Evolutionary conservation across 2,888 invertebrate species (phyloP).

Genomic region (Drosophila demipolita): DNA sequence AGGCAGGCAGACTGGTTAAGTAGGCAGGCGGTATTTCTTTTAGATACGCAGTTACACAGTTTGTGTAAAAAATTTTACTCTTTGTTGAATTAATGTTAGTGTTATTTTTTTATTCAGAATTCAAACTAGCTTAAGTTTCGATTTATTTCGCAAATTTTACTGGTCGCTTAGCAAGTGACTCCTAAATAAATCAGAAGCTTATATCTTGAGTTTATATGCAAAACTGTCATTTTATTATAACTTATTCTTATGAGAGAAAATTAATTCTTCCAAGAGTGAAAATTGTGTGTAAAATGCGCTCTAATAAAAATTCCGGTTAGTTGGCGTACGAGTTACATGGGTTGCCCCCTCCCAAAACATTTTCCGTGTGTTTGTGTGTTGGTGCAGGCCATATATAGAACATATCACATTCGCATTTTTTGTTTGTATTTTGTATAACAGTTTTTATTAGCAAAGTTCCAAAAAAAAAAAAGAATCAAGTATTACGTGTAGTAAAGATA

Average conservation of each 20-base stretch:
- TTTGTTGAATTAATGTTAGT: neutral
- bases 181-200: neutral
- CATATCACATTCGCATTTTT: slow-evolving; percentile 50
- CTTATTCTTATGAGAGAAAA: neutral
- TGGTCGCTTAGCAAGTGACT: neutral
- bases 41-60: slow-evolving; percentile 1
- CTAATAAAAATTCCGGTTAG: slow-evolving; percentile 30
- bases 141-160: neutral
- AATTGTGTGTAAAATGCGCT: slow-evolving; percentile 24
- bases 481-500: slow-evolving; percentile 54
- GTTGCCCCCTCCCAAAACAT: slow-evolving; percentile 31
- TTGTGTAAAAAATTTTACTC: neutral
- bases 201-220: neutral
- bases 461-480: slow-evolving; percentile 26
- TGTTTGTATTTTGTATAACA: slow-evolving; percentile 44
- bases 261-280: neutral
- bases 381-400: slow-evolving; percentile 51
- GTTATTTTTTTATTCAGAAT: neutral
- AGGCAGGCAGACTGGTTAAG: neutral
- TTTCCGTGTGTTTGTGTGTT: slow-evolving; percentile 22
- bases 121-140: neutral
- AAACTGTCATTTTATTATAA: neutral
- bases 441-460: slow-evolving; percentile 64
- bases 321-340: slow-evolving; percentile 32
- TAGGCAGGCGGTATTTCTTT: slow-evolving; percentile 4